phyloP scores from a whole-genome alignment of 2,797 vertebrate genomes.

The Rhinichthys osculus region DNA sequence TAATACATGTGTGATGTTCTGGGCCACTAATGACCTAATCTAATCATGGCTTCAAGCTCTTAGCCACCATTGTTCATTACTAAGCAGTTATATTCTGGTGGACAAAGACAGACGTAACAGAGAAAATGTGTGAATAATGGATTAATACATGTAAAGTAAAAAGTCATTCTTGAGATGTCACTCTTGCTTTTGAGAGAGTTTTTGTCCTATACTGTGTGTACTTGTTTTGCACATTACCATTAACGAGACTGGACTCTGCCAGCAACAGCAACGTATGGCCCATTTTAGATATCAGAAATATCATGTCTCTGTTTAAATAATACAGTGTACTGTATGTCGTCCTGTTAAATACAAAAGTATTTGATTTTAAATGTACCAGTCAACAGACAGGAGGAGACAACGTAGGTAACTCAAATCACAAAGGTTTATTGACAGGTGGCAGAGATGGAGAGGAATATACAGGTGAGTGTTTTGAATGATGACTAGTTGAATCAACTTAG shows the following conservation, averaged over 20 bases:
- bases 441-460: no score
- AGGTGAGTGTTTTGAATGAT: no score
- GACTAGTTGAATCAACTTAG: no score
- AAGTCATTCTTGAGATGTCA: not conserved
- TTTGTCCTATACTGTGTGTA: not conserved
- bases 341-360: not conserved
- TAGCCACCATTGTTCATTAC: conserved; percentile 57
- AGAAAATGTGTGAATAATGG: not conserved
- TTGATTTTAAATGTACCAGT: not conserved
- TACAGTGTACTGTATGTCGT: not conserved
- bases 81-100: conserved; percentile 42
- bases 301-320: not conserved
- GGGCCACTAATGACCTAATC: conserved; percentile 64
- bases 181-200: not conserved
- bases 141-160: not conserved
- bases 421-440: no score
- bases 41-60: conserved; percentile 65
- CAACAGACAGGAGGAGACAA: no score
- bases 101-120: not conserved
- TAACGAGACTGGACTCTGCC: not conserved
- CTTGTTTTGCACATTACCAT: no score
- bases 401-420: no score
- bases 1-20: conserved; percentile 29
- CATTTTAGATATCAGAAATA: not conserved
- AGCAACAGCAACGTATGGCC: not conserved